Base-by-base conservation (phyloP, 2,113 vertebrate species). In the Oostethus manadensis region DNA sequence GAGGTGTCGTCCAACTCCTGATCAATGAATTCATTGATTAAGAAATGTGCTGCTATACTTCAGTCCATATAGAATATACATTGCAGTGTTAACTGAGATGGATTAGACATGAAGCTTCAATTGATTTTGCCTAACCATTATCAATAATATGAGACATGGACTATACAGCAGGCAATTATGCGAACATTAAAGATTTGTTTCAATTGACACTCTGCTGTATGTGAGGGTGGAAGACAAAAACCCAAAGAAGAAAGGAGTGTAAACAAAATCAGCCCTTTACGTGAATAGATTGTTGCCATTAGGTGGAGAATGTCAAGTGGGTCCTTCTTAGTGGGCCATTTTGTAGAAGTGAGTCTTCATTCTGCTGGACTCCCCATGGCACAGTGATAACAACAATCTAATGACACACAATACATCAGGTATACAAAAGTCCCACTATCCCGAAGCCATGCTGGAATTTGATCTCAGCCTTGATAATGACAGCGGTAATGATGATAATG, bases 351-450 rank as follows among this genome's bases (percentile, higher is more conserved):
- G 77, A 77, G 76, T 81, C 83, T 88, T 81, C 75, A 81, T 83
- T 77, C 79, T 75, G 74, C 77, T 85, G 80, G 84, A 84, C 85
- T 86, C 81, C 87, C 85, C 64, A 58, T 79, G 82, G 85, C 87
- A 85, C 78, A 70, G 82, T 80, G 84, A 86, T 84, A 85, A 87
- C 80, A 87, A 86, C 85, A 85, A 81, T 79, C 71, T 87, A 87
- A 87, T 83, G 85, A 84, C 68, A 56, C 61, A 78, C 87, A 76
- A 85, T 86, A 83, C 73, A 87, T 87, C 84, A 88, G 85, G 76
- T 83, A 75, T 58, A 75, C 73, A 72, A 74, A 75, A 88, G 73
- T 81, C 74, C 76, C 81, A 56, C 82, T 80, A 56, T 85, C 77
- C 82, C 49, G 51, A 54, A 86, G 85, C 79, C 74, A 73, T 54